phyloP scores from a whole-genome alignment of 2,113 vertebrate species.

The Alethe diademata region DNA sequence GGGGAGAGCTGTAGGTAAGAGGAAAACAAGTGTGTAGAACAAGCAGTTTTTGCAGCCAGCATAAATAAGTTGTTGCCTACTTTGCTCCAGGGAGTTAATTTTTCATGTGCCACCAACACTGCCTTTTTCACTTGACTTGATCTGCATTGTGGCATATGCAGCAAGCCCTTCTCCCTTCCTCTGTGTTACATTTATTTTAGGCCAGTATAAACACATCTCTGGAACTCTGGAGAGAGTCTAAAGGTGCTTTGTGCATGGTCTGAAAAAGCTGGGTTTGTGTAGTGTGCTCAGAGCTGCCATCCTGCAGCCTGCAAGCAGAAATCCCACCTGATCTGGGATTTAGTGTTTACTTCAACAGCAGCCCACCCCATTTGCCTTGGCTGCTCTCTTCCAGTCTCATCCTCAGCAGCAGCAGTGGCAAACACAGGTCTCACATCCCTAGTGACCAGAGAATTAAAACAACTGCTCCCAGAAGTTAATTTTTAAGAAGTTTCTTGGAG shows the following conservation, averaged over 20 bases:
- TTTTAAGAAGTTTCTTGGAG: not conserved
- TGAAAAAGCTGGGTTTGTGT: not conserved
- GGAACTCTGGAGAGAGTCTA: not conserved
- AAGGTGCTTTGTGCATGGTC: not conserved
- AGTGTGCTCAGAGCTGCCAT: not conserved
- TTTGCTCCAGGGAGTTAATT: constrained; percentile 61
- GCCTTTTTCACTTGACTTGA: constrained; percentile 49
- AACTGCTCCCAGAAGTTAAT: not conserved
- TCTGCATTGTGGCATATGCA: constrained; percentile 62
- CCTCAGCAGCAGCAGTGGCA: not conserved
- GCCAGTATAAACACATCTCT: not conserved
- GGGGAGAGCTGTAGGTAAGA: not conserved
- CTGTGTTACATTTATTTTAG: not conserved
- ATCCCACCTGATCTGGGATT: not conserved
- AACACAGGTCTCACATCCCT: not conserved
- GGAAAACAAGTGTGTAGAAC: not conserved
- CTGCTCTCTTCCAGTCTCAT: not conserved
- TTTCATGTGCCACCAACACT: constrained; percentile 67
- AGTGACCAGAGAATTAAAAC: not conserved
- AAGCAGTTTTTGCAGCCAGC: constrained; percentile 10
- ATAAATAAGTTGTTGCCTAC: not conserved
- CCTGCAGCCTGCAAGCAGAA: not conserved
- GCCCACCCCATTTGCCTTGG: not conserved
- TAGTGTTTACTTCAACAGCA: rapidly evolving
- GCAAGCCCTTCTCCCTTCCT: constrained; percentile 9